Evolutionary conservation across 2,888 invertebrate species (phyloP), one percentile per base, ranked within the genome.

Genomic region (Perithous albicinctus): DNA sequence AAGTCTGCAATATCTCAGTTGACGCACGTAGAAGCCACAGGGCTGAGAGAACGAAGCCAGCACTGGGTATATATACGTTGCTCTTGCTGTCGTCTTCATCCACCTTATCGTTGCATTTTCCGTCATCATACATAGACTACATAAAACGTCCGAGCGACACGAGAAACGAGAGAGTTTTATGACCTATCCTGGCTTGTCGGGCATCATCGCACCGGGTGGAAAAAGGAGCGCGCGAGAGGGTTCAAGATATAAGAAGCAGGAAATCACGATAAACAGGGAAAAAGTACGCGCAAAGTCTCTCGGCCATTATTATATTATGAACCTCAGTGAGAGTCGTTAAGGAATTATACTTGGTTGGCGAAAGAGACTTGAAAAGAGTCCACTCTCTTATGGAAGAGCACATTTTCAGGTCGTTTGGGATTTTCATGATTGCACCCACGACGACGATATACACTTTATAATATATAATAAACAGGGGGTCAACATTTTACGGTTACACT

Each of bases 1-100:
- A n/a, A n/a, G n/a, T n/a, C n/a, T n/a, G 75, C 81, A 80, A 82
- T 84, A 80, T 74, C 82, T 80, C 74, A 83, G 78, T 85, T 82
- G 56, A 43, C 77, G 82, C 87, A 85, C 85, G 85, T 84, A 85
- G 63, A 59, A 56, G 41, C 48, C 41, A 51, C 77, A 29, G 41
- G 51, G 29, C 43, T 20, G 46, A 41, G 70, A 2, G 59, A 61
- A 74, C 59, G 15, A 61, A n/a, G 15, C 66, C 59, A 32, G 69
- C 56, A 43, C 64, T 43, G 12, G n/a, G 41, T n/a, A n/a, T n/a
- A 41, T 72, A 77, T 38, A 67, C 59, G 56, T 59, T n/a, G 38
- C 41, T 72, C 59, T n/a, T 23, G n/a, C 23, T 35, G 32, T 54
- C 66, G 51, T 59, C 66, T 20, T 63, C 56, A 23, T 73, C 67